Evolutionary conservation across 2,888 invertebrate genomes (phyloP), one percentile per base, ranked within the genome.

Genomic region (Tinea trinotella): DNA sequence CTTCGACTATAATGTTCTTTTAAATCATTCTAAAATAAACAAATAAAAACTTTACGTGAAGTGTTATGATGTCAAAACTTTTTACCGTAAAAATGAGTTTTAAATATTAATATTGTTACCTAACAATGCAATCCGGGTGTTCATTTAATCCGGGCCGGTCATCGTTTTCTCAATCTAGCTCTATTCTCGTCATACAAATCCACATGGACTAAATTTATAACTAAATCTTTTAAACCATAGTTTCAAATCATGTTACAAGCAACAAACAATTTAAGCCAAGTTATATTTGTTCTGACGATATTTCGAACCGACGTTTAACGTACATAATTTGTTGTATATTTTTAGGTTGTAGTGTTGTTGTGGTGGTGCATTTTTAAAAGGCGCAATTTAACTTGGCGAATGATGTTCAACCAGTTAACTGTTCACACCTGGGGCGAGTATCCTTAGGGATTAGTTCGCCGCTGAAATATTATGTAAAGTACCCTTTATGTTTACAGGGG

Each of bases 361-460:
- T 46, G 13, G 12, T 50, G 24, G 13, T 57, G 56, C 52, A 57
- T 57, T 56, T 54, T 52, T 56, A 54, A 57, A 54, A 35, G 15
- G 53, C 44, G 30, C 57, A 57, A 56, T 56, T 52, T 57, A 57
- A 57, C 57, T 57, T 57, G 15, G 30, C 48, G 49, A 57, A 57
- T 57, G 52, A 57, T 52, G 53, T 15, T 44, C 22, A 22, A 13
- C 24, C 18, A 50, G 50, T 50, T 50, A 50, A 12, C 24, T 24
- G 50, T 50, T 50, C 50, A 15, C 50, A 50, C 22, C 50, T 20
- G 50, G 17, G 19, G 17, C 17, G 19, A 17, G 46, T 19, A n/a
- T 19, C 46, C 46, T 46, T 2, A 46, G 46, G 46, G 46, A 46
- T 19, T 15, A 17, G 5, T 19, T 46, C 3, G 19, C 5, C 6